Evolutionary conservation across 1,140 invertebrate species (phyloP).

Genomic region (Formica selysi): DNA sequence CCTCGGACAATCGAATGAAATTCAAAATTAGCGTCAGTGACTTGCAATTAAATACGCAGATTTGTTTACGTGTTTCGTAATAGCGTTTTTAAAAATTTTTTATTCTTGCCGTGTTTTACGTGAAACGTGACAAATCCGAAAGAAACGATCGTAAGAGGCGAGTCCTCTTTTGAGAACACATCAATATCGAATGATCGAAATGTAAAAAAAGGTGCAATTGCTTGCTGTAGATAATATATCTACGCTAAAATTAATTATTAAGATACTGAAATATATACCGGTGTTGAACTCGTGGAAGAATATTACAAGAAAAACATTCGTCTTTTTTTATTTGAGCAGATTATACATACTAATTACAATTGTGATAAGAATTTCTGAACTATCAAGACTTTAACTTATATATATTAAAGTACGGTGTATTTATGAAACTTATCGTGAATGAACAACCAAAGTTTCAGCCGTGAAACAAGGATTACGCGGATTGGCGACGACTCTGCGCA

Average conservation of each 20-base stretch:
- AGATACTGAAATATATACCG: background rate
- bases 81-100: background rate
- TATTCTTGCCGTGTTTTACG: background rate
- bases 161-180: background rate
- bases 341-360: background rate
- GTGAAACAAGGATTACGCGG: slow-evolving; percentile 52
- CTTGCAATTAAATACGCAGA: background rate
- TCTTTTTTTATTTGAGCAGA: background rate
- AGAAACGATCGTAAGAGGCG: background rate
- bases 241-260: background rate
- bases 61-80: background rate
- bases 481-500: slow-evolving; percentile 15
- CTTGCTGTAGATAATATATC: background rate
- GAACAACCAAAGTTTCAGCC: slow-evolving; percentile 33
- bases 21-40: background rate
- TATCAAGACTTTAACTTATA: slow-evolving; percentile 25
- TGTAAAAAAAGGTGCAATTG: background rate
- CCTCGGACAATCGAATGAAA: background rate
- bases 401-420: slow-evolving; percentile 26
- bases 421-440: slow-evolving; percentile 36
- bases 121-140: background rate
- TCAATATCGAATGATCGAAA: background rate
- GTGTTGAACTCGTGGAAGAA: background rate
- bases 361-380: background rate
- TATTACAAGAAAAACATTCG: slow-evolving; percentile 6